A percentile compares a stretch with the other conserved stretches of the same genome.
phyloP scores from a whole-genome alignment of 2,888 invertebrate genomes.

The Peribatodes rhomboidaria region DNA sequence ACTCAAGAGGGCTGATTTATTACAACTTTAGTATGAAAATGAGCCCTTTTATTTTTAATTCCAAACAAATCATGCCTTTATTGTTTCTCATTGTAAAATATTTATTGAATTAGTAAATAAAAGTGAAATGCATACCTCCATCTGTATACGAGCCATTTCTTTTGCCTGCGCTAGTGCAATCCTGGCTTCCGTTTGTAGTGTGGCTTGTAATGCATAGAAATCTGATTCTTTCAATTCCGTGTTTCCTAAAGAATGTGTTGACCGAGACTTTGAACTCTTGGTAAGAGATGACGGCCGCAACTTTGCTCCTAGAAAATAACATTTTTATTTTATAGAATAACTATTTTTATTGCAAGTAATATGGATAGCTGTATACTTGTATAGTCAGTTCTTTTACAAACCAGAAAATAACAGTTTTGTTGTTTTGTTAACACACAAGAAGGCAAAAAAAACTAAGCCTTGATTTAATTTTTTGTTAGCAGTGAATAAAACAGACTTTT shows the following conservation, averaged over 20 bases:
- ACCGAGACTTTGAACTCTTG: slow-evolving; percentile 79
- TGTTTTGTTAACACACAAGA: slow-evolving; percentile 1
- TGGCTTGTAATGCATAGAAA: slow-evolving; percentile 93
- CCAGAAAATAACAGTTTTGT: slow-evolving; percentile 7
- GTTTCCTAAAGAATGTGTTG: slow-evolving; percentile 79
- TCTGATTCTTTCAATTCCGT: slow-evolving; percentile 88
- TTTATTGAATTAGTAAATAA: neutral
- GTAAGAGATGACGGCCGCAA: slow-evolving; percentile 78
- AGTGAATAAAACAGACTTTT: slow-evolving; percentile 13
- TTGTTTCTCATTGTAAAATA: too few relatives aligned
- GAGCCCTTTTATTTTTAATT: too few relatives aligned
- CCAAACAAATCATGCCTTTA: too few relatives aligned
- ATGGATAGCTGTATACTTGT: neutral
- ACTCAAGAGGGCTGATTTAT: too few relatives aligned
- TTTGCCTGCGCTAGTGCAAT: slow-evolving; percentile 96
- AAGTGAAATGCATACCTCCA: slow-evolving; percentile 88
- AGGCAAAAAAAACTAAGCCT: slow-evolving; percentile 34
- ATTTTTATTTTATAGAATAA: neutral
- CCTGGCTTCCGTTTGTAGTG: slow-evolving; percentile 94
- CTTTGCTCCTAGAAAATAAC: slow-evolving; percentile 68
- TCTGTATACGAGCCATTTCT: slow-evolving; percentile 96
- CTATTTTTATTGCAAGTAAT: neutral
- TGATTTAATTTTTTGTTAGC: slow-evolving; percentile 23
- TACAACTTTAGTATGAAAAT: too few relatives aligned
- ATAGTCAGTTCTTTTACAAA: neutral